Evolutionary conservation across 1,140 invertebrate genomes (phyloP).

Genomic region (Danaus melanippus): DNA sequence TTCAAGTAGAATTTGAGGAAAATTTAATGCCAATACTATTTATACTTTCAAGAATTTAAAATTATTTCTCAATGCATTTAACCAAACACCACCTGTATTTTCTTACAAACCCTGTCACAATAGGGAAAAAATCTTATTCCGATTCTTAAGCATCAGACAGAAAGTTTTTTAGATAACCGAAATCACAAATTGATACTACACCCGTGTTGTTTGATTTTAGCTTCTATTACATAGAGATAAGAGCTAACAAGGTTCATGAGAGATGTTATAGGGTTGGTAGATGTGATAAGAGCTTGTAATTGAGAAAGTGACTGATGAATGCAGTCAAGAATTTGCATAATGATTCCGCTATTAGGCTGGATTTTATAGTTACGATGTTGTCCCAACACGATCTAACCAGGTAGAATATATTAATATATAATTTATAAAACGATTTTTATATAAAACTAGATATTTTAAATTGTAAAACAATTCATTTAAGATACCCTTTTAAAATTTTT

Average conservation of each 20-base stretch:
- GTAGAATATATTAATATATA: too few species aligned
- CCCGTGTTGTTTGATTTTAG: conserved; percentile 18
- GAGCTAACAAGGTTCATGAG: conserved; percentile 10
- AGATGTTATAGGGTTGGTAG: conserved; percentile 31
- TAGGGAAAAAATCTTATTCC: conserved; percentile 34
- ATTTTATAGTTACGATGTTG: too few species aligned
- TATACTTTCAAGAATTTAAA: not conserved
- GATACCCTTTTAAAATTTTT: too few species aligned
- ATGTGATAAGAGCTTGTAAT: conserved; percentile 51
- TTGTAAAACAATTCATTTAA: too few species aligned
- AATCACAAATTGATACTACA: conserved; percentile 20
- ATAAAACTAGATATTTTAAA: too few species aligned
- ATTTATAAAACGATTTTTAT: too few species aligned
- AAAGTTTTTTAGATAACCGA: conserved; percentile 38
- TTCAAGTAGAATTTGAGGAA: too few species aligned
- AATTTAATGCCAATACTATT: too few species aligned
- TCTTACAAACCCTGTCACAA: conserved; percentile 22
- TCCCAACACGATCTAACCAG: too few species aligned
- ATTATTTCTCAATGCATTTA: conserved; percentile 8
- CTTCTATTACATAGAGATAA: conserved; percentile 21
- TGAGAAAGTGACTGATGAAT: conserved; percentile 54
- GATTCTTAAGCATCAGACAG: conserved; percentile 41
- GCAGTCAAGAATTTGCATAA: conserved; percentile 44
- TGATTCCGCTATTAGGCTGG: conserved; percentile 6
- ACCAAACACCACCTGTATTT: too few species aligned